These are phyloP conservation scores for Tillus elongatus DNA, from an alignment of 2,888 invertebrate species.

Conservation along the genomic window DNA sequence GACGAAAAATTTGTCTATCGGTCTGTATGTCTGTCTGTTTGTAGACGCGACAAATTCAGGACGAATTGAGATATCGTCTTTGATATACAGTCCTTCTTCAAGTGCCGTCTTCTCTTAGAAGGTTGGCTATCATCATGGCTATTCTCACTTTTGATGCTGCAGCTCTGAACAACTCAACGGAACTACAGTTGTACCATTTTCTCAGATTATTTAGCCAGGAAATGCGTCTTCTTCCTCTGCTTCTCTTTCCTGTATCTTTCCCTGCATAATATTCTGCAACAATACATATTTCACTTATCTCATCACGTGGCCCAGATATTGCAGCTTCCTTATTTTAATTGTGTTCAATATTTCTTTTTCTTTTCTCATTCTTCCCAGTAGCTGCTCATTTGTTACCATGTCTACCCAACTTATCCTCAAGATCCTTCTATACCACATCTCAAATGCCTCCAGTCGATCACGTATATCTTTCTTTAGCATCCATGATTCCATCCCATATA, in stretches of 20 bases:
- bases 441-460: conserved; percentile 7
- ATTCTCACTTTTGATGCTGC: too few relatives aligned
- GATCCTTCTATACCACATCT: conserved; percentile 12
- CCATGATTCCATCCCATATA: not conserved
- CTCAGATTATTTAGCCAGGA: not conserved
- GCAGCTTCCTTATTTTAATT: conserved; percentile 4
- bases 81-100: too few relatives aligned
- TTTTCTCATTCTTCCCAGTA: conserved; percentile 10
- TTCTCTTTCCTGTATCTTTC: conserved; percentile 6
- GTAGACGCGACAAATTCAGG: too few relatives aligned
- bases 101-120: conserved; percentile 2
- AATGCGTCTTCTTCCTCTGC: not conserved
- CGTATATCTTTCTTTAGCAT: conserved; percentile 7
- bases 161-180: too few relatives aligned
- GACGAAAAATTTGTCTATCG: too few relatives aligned
- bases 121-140: conserved; percentile 5
- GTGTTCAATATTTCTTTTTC: conserved; percentile 7
- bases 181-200: too few relatives aligned
- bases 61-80: too few relatives aligned
- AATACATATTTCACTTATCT: conserved; percentile 8
- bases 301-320: conserved; percentile 10
- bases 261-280: conserved; percentile 8
- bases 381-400: conserved; percentile 11
- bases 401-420: conserved; percentile 9
- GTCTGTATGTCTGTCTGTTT: too few relatives aligned